Base-by-base conservation (phyloP, 2,797 vertebrate genomes). In the Brachyalestes nurse region DNA sequence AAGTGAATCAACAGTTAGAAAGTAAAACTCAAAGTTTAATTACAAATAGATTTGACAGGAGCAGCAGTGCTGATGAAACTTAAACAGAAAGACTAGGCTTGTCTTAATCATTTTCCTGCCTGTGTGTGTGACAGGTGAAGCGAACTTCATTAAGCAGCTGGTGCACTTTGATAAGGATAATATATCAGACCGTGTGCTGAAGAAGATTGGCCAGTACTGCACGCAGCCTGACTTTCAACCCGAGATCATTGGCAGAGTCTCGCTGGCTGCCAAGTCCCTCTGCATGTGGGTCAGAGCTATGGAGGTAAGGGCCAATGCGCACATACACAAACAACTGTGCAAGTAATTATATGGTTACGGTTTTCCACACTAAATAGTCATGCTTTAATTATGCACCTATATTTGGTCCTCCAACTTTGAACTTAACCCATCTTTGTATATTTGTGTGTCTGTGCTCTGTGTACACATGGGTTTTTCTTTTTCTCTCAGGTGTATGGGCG, bases 221-320 rank as follows among this genome's bases (percentile, higher is more conserved):
- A 92, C 86, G 2, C 94, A 95, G 86, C 88, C 88, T 0, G 95
- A 97, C 90, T 98, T 98, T 91, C 94, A 95, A 78, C 94, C 97
- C 0, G 96, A 97, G 13, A 95, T 95, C 84, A 96, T 97, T 0
- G 96, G 96, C 62, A 92, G 95, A 0, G 96, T 98, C 19, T 97
- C 96, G 0, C 89, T 95, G 6, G 97, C 96, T 0, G 96, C 97
- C 73, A 96, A 95, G 82, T 97, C 96, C 40, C 95, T 97, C 60
- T 97, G 96, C 88, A 97, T 98, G 96, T 98, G 97, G 96, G 96
- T 97, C 79, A 93, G 95, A 80, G 97, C 96, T 85, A 97, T 98
- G 95, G 96, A 97, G 96, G 97, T 96, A 79, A 19, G 49, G n/a
- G 13, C 21, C 17, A 19, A 28, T 4, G 16, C 53, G 38, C 14